A percentile compares a stretch with the other conserved stretches of the same genome.
These are phyloP conservation scores for Mesoclemmys tuberculata DNA, from an alignment of 2,113 vertebrate genomes.

Conservation along the genomic window DNA sequence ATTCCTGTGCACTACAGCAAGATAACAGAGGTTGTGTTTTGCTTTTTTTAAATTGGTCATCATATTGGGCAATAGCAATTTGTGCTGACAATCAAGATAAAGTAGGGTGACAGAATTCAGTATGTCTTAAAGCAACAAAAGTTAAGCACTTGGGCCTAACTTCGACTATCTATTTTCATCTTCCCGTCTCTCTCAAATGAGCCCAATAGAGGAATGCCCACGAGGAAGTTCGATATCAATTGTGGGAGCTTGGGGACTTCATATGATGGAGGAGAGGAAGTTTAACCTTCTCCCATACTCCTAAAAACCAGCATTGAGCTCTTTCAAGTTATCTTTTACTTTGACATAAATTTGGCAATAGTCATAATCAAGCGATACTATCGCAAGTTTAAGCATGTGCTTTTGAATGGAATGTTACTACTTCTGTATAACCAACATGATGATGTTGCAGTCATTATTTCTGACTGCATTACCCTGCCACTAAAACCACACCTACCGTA, in stretches of 20 bases:
- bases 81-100: background rate
- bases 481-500: slow-evolving; percentile 49
- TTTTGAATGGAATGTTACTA: background rate
- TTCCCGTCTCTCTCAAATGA: background rate
- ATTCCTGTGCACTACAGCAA: background rate
- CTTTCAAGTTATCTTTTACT: background rate
- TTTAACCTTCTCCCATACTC: background rate
- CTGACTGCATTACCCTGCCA: background rate
- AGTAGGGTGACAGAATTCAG: background rate
- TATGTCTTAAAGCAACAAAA: background rate
- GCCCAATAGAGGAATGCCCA: background rate
- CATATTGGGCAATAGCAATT: background rate
- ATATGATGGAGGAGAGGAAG: background rate
- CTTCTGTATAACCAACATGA: background rate
- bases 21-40: background rate
- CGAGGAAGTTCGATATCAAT: background rate
- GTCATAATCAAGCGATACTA: background rate
- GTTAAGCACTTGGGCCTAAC: background rate
- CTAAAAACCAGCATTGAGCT: background rate
- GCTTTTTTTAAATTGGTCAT: background rate
- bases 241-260: background rate
- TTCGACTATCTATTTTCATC: background rate
- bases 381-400: slow-evolving; percentile 29
- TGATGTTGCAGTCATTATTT: slow-evolving; percentile 2
- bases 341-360: background rate